Conservation (phyloP, 1,140 invertebrate genomes). For the Trichonephila clavata region DNA sequence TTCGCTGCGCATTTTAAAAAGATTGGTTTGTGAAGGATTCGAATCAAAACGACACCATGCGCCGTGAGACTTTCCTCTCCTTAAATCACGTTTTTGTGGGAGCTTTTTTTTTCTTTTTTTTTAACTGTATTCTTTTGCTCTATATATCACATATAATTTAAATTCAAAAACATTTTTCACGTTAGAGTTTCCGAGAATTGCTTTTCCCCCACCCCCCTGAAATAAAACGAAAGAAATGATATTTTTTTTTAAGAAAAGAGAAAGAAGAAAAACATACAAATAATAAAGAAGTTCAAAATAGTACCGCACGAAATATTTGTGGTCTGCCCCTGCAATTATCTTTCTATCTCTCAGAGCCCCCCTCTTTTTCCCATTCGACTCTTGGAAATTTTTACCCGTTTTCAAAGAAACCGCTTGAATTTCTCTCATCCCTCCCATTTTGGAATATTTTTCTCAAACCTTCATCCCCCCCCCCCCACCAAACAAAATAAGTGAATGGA, state of each 20-base stretch:
- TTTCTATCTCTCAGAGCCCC: background rate
- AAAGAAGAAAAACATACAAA: background rate
- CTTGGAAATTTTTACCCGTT: constrained; percentile 5
- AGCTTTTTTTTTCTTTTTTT: no score
- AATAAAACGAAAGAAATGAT: background rate
- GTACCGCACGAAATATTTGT: background rate
- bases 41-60: no score
- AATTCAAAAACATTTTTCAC: background rate
- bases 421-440: background rate
- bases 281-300: background rate
- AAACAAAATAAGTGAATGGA: background rate
- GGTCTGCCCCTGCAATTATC: background rate
- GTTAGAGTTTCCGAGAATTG: background rate
- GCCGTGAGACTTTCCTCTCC: no score
- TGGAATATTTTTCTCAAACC: background rate
- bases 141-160: background rate
- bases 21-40: no score
- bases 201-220: background rate
- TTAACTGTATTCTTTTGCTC: background rate
- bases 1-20: no score
- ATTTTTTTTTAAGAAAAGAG: no score
- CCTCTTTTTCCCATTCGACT: background rate
- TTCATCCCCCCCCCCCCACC: background rate
- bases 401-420: background rate
- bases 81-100: no score